Conservation (phyloP, 2,888 invertebrate genomes). For the Cryptophagus acutangulus region DNA sequence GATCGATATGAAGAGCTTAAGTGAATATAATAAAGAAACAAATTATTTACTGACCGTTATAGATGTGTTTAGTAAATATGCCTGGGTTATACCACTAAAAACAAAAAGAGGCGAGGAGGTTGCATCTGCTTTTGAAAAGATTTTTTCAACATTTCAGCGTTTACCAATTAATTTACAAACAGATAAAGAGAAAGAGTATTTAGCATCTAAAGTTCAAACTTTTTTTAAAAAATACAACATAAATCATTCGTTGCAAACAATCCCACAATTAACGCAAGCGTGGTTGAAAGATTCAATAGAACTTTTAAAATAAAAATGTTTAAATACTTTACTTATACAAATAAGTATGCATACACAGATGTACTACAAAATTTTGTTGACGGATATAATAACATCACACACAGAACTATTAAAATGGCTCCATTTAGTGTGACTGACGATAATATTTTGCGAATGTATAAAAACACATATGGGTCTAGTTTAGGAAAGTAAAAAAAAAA, state of each 20-base stretch:
- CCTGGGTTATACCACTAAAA: neutral
- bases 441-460: conserved; percentile 2
- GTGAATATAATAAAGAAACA: neutral
- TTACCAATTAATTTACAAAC: neutral
- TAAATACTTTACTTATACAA: conserved; percentile 2
- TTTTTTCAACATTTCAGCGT: neutral
- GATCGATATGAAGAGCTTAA: neutral
- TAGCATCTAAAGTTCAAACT: neutral
- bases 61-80: too few species aligned
- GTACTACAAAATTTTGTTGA: neutral
- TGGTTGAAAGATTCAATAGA: too few species aligned
- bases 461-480: neutral
- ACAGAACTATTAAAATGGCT: conserved; percentile 4
- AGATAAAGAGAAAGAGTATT: neutral
- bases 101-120: neutral
- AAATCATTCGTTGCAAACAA: conserved; percentile 1
- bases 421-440: neutral
- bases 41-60: neutral
- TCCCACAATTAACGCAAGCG: neutral
- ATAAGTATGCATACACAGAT: neutral
- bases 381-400: too few species aligned
- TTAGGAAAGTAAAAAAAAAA: neutral
- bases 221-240: neutral
- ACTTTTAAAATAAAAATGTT: conserved; percentile 3
- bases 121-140: neutral